Evolutionary conservation across 2,797 vertebrate genomes (phyloP).

Genomic region (Micromesistius poutassou): DNA sequence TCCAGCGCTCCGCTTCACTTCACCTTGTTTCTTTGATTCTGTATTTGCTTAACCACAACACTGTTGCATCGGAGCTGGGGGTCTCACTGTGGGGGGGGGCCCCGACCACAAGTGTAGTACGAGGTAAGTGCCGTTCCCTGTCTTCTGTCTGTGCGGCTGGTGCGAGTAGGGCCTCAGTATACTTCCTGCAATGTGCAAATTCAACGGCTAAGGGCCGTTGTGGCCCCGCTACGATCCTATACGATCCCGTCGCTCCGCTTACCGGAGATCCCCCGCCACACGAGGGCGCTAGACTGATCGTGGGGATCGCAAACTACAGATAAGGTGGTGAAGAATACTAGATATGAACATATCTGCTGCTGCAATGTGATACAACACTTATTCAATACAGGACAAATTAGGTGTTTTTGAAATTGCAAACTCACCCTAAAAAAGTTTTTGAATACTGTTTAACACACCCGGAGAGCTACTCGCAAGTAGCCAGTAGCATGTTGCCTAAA

Average conservation of each 20-base stretch:
- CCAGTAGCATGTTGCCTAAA: background rate
- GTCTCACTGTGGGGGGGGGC: conserved; percentile 63
- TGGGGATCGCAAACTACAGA: background rate
- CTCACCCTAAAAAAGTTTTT: background rate
- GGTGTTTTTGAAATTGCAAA: background rate
- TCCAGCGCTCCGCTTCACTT: conserved; percentile 34
- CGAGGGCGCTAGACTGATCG: background rate
- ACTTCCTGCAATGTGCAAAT: conserved; percentile 27
- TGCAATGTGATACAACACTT: background rate
- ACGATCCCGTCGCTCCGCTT: background rate
- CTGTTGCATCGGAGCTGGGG: conserved; percentile 62
- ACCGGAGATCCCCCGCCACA: background rate
- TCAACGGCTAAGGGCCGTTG: background rate
- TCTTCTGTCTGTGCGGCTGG: conserved; percentile 40
- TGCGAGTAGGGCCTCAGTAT: conserved; percentile 33
- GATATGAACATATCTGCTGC: background rate
- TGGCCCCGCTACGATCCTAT: background rate
- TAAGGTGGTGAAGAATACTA: background rate
- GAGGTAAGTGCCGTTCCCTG: conserved; percentile 72
- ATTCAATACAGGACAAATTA: background rate
- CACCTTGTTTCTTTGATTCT: conserved; percentile 43
- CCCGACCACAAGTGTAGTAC: conserved; percentile 58
- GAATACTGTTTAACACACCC: background rate
- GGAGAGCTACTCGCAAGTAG: background rate
- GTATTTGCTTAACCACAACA: conserved; percentile 64